Percentiles rank a stretch among this genome's conserved stretches.
These are phyloP conservation scores for Phoenicopterus ruber DNA, from an alignment of 2,113 vertebrate genomes.

Conservation along the genomic window DNA sequence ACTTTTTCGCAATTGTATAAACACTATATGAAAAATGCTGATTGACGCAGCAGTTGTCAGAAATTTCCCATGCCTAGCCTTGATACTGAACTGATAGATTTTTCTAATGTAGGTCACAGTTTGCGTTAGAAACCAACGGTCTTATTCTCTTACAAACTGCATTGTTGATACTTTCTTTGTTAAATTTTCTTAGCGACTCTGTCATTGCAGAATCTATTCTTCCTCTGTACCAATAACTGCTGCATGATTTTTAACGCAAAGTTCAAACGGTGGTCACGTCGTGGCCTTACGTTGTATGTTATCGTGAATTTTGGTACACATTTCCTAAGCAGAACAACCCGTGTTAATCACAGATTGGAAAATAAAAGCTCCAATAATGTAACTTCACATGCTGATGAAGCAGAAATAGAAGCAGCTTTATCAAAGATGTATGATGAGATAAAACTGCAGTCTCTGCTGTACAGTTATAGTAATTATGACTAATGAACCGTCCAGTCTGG, in stretches of 20 bases:
- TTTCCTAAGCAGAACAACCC: conserved; percentile 65
- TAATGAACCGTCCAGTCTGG: conserved; percentile 94
- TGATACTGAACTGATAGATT: background rate
- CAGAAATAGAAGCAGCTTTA: conserved; percentile 79
- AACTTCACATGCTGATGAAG: conserved; percentile 81
- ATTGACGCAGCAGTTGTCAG: background rate
- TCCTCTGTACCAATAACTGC: background rate
- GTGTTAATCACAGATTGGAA: conserved; percentile 77
- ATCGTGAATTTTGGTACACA: background rate
- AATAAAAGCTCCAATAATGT: conserved; percentile 78
- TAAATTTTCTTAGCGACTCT: conserved; percentile 32
- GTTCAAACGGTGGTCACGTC: conserved; percentile 73
- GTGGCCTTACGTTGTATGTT: background rate
- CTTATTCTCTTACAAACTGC: background rate
- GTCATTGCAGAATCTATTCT: background rate
- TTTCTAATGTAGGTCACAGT: background rate
- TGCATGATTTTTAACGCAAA: conserved; percentile 29
- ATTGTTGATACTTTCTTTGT: conserved; percentile 19
- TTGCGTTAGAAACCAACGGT: background rate
- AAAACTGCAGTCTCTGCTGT: conserved; percentile 83
- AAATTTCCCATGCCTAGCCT: background rate
- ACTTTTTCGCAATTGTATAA: background rate
- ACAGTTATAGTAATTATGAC: conserved; percentile 88
- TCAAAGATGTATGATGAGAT: conserved; percentile 81
- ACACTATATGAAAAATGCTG: background rate